These are phyloP conservation scores for Octopus bimaculoides DNA, from an alignment of 1,140 invertebrate species.

Conservation along the genomic window DNA sequence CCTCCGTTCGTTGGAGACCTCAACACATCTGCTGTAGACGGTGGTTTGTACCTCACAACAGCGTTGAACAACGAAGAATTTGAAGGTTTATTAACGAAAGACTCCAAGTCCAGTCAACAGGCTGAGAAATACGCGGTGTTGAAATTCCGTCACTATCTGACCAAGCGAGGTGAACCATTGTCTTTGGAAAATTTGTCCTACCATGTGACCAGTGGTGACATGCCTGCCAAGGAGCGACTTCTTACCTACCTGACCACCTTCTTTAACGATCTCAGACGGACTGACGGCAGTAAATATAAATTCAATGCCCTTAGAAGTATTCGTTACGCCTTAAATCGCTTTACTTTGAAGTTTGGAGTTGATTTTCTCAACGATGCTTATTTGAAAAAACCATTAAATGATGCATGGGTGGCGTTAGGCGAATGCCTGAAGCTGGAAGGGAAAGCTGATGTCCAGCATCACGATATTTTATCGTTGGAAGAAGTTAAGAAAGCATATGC, in stretches of 20 bases:
- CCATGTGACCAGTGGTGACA: neutral
- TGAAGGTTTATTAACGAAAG: neutral
- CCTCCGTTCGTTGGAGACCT: too few species aligned
- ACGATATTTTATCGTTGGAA: neutral
- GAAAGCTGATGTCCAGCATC: neutral
- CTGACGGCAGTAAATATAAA: neutral
- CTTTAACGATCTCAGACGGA: neutral
- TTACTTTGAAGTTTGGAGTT: neutral
- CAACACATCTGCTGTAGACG: neutral
- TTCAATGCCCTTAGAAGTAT: neutral
- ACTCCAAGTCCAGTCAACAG: slow-evolving; percentile 1
- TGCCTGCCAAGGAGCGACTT: neutral
- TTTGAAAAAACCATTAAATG: neutral
- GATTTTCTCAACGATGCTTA: neutral
- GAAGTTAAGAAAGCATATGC: slow-evolving; percentile 1
- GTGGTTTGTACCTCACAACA: neutral
- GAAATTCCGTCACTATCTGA: neutral
- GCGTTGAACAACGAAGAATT: neutral
- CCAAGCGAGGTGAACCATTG: neutral
- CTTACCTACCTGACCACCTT: neutral
- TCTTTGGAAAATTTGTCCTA: neutral
- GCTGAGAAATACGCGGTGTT: slow-evolving; percentile 4
- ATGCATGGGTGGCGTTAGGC: neutral
- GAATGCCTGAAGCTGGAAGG: neutral
- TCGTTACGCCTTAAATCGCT: neutral